Percentiles rank a stretch among this genome's conserved stretches.
These are phyloP conservation scores for Sarcophaga peregrina DNA, from an alignment of 1,140 invertebrate genomes.

Conservation along the genomic window DNA sequence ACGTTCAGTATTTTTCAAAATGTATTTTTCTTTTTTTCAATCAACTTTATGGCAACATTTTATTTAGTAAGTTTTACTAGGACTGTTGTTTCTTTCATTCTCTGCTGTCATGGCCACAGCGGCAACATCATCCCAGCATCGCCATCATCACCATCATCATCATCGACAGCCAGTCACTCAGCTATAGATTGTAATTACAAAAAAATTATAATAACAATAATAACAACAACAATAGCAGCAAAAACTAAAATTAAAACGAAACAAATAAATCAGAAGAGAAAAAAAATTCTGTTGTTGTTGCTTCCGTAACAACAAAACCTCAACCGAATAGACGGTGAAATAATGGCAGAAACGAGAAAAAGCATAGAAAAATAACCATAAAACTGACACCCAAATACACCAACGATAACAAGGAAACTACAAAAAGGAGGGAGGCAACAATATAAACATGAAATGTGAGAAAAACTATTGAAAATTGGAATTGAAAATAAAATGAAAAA, in stretches of 20 bases:
- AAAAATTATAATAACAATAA: background rate
- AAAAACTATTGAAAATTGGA: too few species aligned
- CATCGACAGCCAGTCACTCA: background rate
- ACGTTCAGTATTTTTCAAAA: too few species aligned
- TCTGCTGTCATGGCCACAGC: background rate
- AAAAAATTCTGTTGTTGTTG: background rate
- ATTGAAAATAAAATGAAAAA: background rate
- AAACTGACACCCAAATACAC: background rate
- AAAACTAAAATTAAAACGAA: background rate
- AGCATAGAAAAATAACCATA: background rate
- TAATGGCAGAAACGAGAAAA: background rate
- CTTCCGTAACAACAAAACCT: background rate
- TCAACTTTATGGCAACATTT: background rate
- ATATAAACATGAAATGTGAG: too few species aligned
- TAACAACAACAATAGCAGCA: background rate
- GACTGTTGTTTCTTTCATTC: background rate
- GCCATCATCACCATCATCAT: background rate
- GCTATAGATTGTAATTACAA: background rate
- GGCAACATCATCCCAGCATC: background rate
- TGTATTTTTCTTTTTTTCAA: constrained; percentile 6
- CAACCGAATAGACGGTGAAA: background rate
- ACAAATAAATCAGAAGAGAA: background rate
- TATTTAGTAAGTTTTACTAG: too few species aligned
- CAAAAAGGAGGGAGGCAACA: too few species aligned
- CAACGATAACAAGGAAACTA: too few species aligned